These are phyloP conservation scores for Cephus nigrinus DNA, from an alignment of 2,888 invertebrate species.

Conservation along the genomic window DNA sequence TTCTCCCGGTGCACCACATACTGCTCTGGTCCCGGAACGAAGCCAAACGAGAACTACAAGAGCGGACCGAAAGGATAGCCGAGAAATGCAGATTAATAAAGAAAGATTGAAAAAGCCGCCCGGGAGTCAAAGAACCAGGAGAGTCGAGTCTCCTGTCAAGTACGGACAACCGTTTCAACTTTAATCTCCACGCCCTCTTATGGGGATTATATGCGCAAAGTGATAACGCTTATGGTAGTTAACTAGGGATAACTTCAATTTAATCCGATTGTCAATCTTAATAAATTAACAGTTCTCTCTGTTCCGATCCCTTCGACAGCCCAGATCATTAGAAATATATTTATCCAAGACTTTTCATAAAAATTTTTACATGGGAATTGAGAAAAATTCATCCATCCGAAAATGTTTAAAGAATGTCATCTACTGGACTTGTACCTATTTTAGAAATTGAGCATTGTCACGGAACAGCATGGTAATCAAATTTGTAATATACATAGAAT, in stretches of 20 bases:
- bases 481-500: not conserved
- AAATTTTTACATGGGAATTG: not conserved
- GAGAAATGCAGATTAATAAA: constrained; percentile 27
- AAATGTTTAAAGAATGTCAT: too few species aligned
- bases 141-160: constrained; percentile 14
- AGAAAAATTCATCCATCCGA: not conserved
- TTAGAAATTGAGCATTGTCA: not conserved
- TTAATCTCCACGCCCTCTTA: constrained; percentile 20
- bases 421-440: too few species aligned
- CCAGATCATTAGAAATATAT: not conserved
- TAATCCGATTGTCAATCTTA: not conserved
- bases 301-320: not conserved
- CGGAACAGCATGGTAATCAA: not conserved
- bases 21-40: constrained; percentile 7
- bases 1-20: not conserved
- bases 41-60: not conserved
- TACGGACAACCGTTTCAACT: constrained; percentile 22
- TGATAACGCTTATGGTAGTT: constrained; percentile 2
- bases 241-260: not conserved
- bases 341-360: not conserved
- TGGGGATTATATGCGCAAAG: constrained; percentile 23
- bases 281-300: not conserved
- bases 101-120: constrained; percentile 18
- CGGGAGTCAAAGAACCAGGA: constrained; percentile 5
- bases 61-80: constrained; percentile 13